Evolutionary conservation across 2,888 invertebrate species (phyloP), one percentile per base, ranked within the genome.

Genomic region (Aleiodes alternator): DNA sequence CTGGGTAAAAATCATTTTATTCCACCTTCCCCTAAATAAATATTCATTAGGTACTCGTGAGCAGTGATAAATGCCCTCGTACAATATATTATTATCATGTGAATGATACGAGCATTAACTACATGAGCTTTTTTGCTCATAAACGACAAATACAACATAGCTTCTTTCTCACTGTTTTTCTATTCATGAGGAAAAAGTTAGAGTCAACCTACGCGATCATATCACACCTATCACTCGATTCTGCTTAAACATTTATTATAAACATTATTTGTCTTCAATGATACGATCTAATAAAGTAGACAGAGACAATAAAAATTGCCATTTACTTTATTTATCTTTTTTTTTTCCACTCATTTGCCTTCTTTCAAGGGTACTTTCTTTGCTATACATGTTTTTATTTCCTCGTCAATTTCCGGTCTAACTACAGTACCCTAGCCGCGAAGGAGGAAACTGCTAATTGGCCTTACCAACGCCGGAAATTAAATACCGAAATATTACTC

Each of bases 361-460:
- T 34, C 69, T 61, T 34, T 50, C 38, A 12, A 55, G 72, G 57
- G 50, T 29, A 56, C n/a, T 74, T 23, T 56, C 34, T 72, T 68
- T 9, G 53, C 59, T 51, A 16, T n/a, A 69, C 59, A 56, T 38
- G 8, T 64, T 75, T 50, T 75, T 77, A 73, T 72, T 79, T 75
- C 50, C 64, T 70, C 9, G 56, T 51, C 78, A 77, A 78, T 78
- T 78, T 77, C 76, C 79, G 78, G 78, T 61, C 56, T 68, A 16
- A 43, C 53, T 64, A 53, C 70, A 50, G 59, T 31, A 34, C 76
- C 66, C 55, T 55, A 31, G 68, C 64, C 76, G 16, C 69, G 56
- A 73, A 55, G 64, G 64, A 76, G 78, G 77, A 79, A 80, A 71
- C 48, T 11, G 29, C 72, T 79, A 81, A 79, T 78, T 80, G 73